These are phyloP conservation scores for Gavia stellata DNA, from an alignment of 2,113 vertebrate genomes.

Conservation along the genomic window DNA sequence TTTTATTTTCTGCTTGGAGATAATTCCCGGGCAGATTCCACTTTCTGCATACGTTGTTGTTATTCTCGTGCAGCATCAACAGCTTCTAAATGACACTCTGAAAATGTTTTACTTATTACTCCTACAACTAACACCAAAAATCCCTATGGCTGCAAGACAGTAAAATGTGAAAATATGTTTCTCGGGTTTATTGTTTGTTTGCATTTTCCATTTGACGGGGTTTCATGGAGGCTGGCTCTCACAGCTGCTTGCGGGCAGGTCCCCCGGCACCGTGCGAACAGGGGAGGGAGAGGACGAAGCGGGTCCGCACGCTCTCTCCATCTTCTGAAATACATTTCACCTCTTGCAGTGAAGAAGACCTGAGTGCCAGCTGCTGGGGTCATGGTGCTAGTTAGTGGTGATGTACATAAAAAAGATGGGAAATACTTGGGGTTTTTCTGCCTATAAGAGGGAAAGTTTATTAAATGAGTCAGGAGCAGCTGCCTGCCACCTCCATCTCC, in stretches of 20 bases:
- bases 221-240: neutral
- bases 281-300: neutral
- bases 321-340: neutral
- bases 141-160: neutral
- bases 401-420: neutral
- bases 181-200: neutral
- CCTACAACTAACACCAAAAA: neutral
- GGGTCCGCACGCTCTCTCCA: rapidly evolving
- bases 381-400: neutral
- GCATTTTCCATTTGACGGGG: rapidly evolving
- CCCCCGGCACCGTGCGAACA: rapidly evolving
- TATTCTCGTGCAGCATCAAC: rapidly evolving
- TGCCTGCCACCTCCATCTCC: neutral
- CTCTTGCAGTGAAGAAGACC: neutral
- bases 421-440: neutral
- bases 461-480: neutral
- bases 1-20: neutral
- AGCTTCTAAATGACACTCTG: neutral
- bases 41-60: neutral
- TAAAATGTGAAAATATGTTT: neutral
- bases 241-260: neutral
- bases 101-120: neutral
- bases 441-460: neutral
- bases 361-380: neutral
- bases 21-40: neutral